These are phyloP conservation scores for Tribolium madens DNA, from an alignment of 1,140 invertebrate species.

Conservation along the genomic window DNA sequence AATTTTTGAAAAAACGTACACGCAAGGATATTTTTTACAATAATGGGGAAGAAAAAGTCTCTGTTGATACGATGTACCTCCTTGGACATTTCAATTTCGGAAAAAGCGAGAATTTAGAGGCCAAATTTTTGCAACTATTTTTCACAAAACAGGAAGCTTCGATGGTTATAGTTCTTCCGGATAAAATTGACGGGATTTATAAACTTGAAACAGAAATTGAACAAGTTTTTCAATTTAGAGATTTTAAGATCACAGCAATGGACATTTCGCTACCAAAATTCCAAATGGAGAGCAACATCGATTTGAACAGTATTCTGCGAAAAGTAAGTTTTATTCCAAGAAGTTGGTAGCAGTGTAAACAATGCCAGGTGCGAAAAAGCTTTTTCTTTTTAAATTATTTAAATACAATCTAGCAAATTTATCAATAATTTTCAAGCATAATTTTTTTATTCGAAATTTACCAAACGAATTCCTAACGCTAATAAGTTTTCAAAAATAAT, in stretches of 20 bases:
- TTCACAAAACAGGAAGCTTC: constrained; percentile 72
- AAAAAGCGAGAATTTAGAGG: constrained; percentile 56
- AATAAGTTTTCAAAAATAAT: too few species aligned
- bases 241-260: constrained; percentile 55
- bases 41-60: constrained; percentile 18
- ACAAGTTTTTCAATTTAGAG: constrained; percentile 54
- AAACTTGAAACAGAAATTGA: constrained; percentile 60
- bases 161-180: constrained; percentile 77
- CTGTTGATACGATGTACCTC: constrained; percentile 72
- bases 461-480: too few species aligned
- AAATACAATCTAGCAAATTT: too few species aligned
- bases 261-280: constrained; percentile 63
- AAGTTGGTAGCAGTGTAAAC: too few species aligned
- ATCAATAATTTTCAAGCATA: too few species aligned
- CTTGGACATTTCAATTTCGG: constrained; percentile 67
- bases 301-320: too few species aligned
- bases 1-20: neutral
- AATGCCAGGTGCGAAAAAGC: too few species aligned
- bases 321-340: too few species aligned
- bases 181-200: constrained; percentile 70
- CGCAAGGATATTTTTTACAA: constrained; percentile 66
- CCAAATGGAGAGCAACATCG: too few species aligned
- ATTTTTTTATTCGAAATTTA: too few species aligned
- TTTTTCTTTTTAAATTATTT: too few species aligned
- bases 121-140: constrained; percentile 70